Evolutionary conservation across 2,888 invertebrate genomes (phyloP).

Genomic region (Catocala fraxini): DNA sequence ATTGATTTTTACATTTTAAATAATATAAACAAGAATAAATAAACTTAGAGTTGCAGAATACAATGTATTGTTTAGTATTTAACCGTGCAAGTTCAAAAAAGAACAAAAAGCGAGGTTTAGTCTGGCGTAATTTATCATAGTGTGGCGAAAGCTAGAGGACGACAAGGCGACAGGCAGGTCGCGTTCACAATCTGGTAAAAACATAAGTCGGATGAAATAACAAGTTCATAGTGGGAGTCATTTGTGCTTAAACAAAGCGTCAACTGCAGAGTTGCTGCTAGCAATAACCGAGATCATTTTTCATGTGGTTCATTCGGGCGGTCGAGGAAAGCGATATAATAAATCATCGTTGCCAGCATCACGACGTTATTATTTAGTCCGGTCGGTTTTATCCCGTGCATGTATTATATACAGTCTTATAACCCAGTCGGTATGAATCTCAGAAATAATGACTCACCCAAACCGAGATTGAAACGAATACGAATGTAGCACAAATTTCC

Average conservation of each 20-base stretch:
- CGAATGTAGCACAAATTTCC: conserved; percentile 28
- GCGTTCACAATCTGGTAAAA: conserved; percentile 68
- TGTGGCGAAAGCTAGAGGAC: conserved; percentile 47
- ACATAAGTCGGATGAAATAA: conserved; percentile 76
- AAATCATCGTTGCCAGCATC: conserved; percentile 86
- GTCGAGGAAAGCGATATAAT: conserved; percentile 85
- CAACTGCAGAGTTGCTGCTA: conserved; percentile 84
- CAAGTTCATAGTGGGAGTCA: conserved; percentile 83
- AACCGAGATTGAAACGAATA: conserved; percentile 38
- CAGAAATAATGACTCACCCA: conserved; percentile 26
- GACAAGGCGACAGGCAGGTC: conserved; percentile 45
- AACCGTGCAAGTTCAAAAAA: conserved; percentile 29
- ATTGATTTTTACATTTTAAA: no score
- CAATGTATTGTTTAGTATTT: not conserved
- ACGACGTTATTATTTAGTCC: conserved; percentile 85
- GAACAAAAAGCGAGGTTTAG: conserved; percentile 55
- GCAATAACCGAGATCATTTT: conserved; percentile 87
- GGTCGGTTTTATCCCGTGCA: conserved; percentile 78
- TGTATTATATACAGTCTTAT: conserved; percentile 69
- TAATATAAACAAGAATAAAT: no score
- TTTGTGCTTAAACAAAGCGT: conserved; percentile 87
- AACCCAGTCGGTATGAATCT: conserved; percentile 40
- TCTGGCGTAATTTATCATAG: conserved; percentile 73
- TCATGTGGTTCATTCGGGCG: conserved; percentile 86
- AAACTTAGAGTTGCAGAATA: no score